These are phyloP conservation scores for Oegoconia quadripuncta DNA, from an alignment of 2,888 invertebrate species.

Conservation along the genomic window DNA sequence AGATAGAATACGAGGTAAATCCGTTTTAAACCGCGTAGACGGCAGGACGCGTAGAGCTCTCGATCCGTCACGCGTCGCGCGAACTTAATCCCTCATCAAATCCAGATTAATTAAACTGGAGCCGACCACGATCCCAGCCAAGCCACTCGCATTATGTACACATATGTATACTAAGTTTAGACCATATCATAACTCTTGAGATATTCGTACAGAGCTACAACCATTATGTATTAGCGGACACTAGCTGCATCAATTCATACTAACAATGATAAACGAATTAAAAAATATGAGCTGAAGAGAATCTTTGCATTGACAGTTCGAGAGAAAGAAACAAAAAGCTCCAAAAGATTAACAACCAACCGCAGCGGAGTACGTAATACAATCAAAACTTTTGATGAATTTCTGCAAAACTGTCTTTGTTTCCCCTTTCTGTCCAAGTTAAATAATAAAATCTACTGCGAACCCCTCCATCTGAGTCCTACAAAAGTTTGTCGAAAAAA, in stretches of 20 bases:
- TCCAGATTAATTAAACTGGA: constrained; percentile 73
- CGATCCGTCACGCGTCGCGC: constrained; percentile 73
- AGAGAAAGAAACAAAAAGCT: constrained; percentile 40
- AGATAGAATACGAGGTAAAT: constrained; percentile 63
- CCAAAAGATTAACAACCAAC: constrained; percentile 61
- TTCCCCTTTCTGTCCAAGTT: constrained; percentile 66
- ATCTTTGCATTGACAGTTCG: constrained; percentile 30
- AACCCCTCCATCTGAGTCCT: constrained; percentile 43
- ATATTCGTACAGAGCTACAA: background rate
- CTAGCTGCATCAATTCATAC: too few relatives aligned
- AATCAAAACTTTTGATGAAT: constrained; percentile 78
- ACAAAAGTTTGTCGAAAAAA: constrained; percentile 40
- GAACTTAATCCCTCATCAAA: constrained; percentile 75
- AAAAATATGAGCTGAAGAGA: constrained; percentile 27
- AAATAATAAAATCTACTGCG: constrained; percentile 62
- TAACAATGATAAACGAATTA: background rate
- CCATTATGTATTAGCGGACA: too few relatives aligned
- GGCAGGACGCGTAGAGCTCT: constrained; percentile 47
- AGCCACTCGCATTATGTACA: constrained; percentile 48
- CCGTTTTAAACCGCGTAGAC: constrained; percentile 68
- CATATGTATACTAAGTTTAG: constrained; percentile 29
- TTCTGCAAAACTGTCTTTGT: constrained; percentile 68
- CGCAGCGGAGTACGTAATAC: constrained; percentile 59
- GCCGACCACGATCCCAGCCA: constrained; percentile 56
- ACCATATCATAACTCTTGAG: constrained; percentile 19